Conservation (phyloP, 1,140 invertebrate species). For the Cyrtorhinus lividipennis region DNA sequence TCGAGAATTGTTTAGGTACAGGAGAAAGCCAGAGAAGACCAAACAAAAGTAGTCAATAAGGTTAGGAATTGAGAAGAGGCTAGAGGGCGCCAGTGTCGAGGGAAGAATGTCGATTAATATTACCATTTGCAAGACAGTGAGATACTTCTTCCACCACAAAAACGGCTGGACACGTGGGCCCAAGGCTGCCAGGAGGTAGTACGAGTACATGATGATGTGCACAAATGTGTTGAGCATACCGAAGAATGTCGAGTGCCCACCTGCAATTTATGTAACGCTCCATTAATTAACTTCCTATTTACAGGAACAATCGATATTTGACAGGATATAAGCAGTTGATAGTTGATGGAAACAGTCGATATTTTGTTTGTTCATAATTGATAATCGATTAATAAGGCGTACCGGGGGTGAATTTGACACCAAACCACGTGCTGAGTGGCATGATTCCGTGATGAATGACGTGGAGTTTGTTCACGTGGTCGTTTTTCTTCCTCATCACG, state of each 20-base stretch:
- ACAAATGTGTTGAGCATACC: constrained; percentile 76
- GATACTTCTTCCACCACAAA: constrained; percentile 87
- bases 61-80: too few relatives aligned
- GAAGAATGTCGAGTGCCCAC: constrained; percentile 73
- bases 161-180: constrained; percentile 67
- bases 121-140: constrained; percentile 57
- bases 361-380: too few relatives aligned
- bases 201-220: constrained; percentile 72
- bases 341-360: too few relatives aligned
- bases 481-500: constrained; percentile 81
- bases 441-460: constrained; percentile 94
- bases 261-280: constrained; percentile 31
- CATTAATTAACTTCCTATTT: background rate
- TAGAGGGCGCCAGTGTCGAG: too few relatives aligned
- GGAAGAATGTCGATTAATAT: background rate
- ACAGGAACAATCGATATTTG: background rate
- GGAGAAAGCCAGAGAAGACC: too few relatives aligned
- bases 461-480: constrained; percentile 82
- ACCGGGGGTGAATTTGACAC: constrained; percentile 85
- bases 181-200: constrained; percentile 73
- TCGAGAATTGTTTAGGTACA: too few relatives aligned
- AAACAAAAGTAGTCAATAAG: too few relatives aligned
- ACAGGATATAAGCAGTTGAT: too few relatives aligned
- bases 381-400: too few relatives aligned
- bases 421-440: constrained; percentile 94